Base-by-base conservation (phyloP, 2,113 vertebrate species). In the Mormyrus iriodes region DNA sequence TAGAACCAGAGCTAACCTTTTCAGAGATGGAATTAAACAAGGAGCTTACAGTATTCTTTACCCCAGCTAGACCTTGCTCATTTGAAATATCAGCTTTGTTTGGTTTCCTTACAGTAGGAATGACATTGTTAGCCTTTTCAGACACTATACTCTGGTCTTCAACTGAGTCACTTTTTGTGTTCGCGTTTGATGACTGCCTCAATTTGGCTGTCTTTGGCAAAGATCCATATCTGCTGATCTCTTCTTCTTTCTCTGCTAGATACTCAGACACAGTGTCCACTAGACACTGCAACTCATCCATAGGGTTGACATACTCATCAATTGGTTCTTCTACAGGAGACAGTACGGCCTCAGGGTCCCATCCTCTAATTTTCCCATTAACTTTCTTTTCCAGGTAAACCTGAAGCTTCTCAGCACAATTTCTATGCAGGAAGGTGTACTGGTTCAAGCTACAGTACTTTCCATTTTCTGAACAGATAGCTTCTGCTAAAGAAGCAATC, bases 201-300 rank as follows among this genome's bases (percentile, higher is more conserved):
- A 90, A 91, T 91, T 94, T 95, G 88, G 93, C 95, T 88, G 93
- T 90, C 92, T 96, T 95, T 53, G 97, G 93, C 90, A 97, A 88
- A 0, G 95, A 92, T 90, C 96, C 95, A 91, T 97, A 98, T 88
- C 94, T 97, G 89, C 94, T 98, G 82, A 99, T 97, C 94, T 99
- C 98, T 91, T 99, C 96, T 93, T 99, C 98, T 92, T 99, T 99
- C 89, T 98, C 96, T 89, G 96, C 96, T 88, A 99, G 94, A 91
- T 99, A 99, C 90, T 98, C 97, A 86, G 98, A 99, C 58, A 99
- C 98, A 0, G 97, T 97, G 92, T 98, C 95, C 82, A 99, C 97
- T 83, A 99, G 95, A 92, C 95, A 97, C 55, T 98, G 96, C 90
- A 99, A 96, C 90, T 99, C 97, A 92, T 95, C 96, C 94, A 98